These are phyloP conservation scores for Anoncus sp. DNA, from an alignment of 2,888 invertebrate species.

Conservation along the genomic window DNA sequence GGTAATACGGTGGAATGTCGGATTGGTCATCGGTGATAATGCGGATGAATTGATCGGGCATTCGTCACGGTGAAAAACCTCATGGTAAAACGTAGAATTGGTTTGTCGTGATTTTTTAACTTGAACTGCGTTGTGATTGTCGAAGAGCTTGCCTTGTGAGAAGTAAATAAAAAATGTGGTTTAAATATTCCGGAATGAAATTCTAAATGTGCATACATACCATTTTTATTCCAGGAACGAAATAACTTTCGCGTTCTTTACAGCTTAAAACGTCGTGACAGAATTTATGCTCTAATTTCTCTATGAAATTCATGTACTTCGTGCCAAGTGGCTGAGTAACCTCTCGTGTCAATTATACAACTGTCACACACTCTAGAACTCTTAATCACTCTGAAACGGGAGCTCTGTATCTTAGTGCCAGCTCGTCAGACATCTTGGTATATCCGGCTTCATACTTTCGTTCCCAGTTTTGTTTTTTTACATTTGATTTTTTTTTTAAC, in stretches of 20 bases:
- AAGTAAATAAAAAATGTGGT: neutral
- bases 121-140: too few relatives aligned
- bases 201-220: too few relatives aligned
- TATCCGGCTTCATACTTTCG: too few relatives aligned
- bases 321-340: too few relatives aligned
- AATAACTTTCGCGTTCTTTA: too few relatives aligned
- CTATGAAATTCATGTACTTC: too few relatives aligned
- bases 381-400: constrained; percentile 33
- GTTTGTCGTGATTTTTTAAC: too few relatives aligned
- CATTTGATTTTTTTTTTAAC: constrained; percentile 15
- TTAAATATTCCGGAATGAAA: too few relatives aligned
- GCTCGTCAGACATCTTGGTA: too few relatives aligned
- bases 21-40: constrained; percentile 27
- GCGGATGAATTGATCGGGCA: constrained; percentile 11
- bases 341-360: neutral
- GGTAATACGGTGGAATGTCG: constrained; percentile 5
- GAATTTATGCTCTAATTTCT: too few relatives aligned
- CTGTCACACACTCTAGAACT: constrained; percentile 32
- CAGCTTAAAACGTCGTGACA: too few relatives aligned
- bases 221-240: too few relatives aligned
- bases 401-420: constrained; percentile 18
- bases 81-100: neutral
- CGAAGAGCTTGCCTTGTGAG: neutral
- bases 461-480: neutral
- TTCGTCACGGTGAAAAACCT: neutral